Conservation (phyloP, 2,113 vertebrate genomes). For the Asarcornis scutulata region DNA sequence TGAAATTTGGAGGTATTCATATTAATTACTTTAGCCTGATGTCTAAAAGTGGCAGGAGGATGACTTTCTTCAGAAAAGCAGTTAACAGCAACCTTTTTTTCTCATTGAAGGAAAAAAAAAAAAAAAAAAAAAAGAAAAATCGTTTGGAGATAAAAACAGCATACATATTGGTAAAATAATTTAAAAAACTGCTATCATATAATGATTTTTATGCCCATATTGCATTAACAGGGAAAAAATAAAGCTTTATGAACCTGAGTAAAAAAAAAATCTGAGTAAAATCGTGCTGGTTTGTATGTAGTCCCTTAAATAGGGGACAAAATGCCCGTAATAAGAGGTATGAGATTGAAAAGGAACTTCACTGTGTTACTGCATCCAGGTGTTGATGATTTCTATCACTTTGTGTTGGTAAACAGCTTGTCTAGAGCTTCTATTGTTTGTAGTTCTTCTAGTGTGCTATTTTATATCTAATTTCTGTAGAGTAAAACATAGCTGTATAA, state of each 20-base stretch:
- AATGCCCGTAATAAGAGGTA: background rate
- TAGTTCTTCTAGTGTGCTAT: slow-evolving; percentile 14
- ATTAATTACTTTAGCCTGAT: background rate
- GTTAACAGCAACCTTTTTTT: background rate
- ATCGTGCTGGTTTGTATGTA: background rate
- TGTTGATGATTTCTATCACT: background rate
- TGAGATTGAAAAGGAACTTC: background rate
- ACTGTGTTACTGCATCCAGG: background rate
- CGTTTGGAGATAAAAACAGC: background rate
- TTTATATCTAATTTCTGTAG: slow-evolving; percentile 25
- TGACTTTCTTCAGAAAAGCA: background rate
- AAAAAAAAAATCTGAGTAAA: background rate
- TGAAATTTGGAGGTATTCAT: background rate
- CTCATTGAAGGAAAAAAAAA: background rate
- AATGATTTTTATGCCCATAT: background rate
- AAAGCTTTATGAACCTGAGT: background rate
- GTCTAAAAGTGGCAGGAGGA: background rate
- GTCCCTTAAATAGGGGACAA: background rate
- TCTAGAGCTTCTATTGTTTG: background rate
- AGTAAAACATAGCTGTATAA: slow-evolving; percentile 19
- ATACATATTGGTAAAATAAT: background rate
- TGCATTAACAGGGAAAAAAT: background rate
- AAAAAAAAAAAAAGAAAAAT: background rate
- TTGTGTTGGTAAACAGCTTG: background rate
- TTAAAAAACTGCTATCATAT: background rate